Conservation (phyloP, 2,797 vertebrate genomes). For the Tapera naevia region DNA sequence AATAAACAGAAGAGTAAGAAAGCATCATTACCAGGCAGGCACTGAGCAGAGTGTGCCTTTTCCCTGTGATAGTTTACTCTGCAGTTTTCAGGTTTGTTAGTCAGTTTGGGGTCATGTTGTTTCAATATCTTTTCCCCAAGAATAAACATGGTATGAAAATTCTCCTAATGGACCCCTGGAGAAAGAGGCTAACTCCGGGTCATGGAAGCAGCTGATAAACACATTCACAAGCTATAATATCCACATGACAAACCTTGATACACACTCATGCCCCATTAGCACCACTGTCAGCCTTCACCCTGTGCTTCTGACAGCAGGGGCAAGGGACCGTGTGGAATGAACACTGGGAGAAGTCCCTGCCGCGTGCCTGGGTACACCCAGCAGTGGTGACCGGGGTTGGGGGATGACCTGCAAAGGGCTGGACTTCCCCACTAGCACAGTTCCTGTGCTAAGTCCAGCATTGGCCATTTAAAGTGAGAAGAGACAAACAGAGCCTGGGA, state of each 20-base stretch:
- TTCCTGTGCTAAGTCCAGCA: neutral
- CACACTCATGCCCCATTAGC: neutral
- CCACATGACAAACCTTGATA: neutral
- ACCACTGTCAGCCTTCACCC: neutral
- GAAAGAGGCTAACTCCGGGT: neutral
- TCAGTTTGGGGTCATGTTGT: neutral
- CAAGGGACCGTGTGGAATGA: neutral
- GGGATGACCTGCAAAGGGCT: neutral
- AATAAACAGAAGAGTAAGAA: constrained; percentile 13
- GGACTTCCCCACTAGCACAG: neutral
- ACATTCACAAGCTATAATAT: neutral
- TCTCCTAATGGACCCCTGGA: neutral
- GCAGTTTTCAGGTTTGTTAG: neutral
- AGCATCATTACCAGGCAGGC: neutral
- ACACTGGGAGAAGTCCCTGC: neutral
- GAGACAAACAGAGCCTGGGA: neutral
- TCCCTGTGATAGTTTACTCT: neutral
- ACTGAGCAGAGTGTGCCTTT: neutral
- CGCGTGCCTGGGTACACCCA: fast-evolving
- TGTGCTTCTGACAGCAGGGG: neutral
- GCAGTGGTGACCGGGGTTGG: neutral
- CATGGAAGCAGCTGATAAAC: neutral
- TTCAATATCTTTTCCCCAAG: neutral
- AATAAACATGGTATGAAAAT: constrained; percentile 11
- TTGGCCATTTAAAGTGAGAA: neutral